phyloP scores from a whole-genome alignment of 2,888 invertebrate genomes.

The Chymomyza amoena region DNA sequence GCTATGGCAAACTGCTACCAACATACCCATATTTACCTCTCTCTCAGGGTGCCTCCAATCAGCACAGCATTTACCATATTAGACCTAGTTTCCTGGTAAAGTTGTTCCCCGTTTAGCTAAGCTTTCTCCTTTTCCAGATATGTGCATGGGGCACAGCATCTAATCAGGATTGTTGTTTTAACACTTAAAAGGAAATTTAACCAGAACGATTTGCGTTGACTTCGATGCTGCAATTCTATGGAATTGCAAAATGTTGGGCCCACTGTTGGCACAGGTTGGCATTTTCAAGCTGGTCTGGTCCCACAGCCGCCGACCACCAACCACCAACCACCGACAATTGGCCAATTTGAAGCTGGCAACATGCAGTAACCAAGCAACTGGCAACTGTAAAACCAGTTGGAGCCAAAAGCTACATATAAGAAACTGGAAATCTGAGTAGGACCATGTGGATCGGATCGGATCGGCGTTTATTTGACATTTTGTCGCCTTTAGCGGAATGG shows the following conservation, averaged over 20 bases:
- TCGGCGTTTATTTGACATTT: conserved; percentile 62
- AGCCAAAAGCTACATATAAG: background rate
- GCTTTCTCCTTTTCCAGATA: background rate
- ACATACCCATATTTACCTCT: background rate
- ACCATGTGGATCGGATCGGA: conserved; percentile 31
- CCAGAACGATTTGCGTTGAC: background rate
- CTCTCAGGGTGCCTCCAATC: background rate
- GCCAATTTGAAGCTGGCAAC: background rate
- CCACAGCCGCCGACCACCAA: too few relatives aligned
- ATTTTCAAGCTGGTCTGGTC: background rate
- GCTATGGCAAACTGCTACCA: too few relatives aligned
- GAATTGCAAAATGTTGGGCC: background rate
- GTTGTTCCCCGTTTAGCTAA: background rate
- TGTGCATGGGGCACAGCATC: background rate
- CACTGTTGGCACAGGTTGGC: background rate
- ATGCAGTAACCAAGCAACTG: too few relatives aligned
- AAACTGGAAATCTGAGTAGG: conserved; percentile 26
- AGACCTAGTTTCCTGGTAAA: background rate
- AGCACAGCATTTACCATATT: background rate
- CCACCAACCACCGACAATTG: background rate
- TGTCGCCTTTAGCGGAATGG: conserved; percentile 53
- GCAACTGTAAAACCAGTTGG: conserved; percentile 1
- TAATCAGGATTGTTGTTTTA: background rate
- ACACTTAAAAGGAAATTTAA: background rate
- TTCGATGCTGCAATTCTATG: background rate